phyloP scores from a whole-genome alignment of 2,113 vertebrate genomes.

The Lichenostomus cassidix region DNA sequence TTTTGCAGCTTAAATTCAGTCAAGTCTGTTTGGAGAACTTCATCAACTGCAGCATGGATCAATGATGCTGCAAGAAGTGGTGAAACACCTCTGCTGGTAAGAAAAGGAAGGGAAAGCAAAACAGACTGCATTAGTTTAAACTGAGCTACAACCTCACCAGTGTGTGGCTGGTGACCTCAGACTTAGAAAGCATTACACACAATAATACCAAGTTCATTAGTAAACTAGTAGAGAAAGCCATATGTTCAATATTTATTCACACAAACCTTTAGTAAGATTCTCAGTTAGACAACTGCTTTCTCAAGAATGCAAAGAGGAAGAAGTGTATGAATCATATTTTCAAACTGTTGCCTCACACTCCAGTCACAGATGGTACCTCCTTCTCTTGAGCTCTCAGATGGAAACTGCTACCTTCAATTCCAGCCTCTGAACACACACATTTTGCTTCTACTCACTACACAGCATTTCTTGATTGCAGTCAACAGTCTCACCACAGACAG shows the following conservation, averaged over 20 bases:
- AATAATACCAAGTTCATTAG: neutral
- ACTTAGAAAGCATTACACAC: neutral
- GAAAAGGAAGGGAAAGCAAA: conserved; percentile 19
- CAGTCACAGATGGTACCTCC: neutral
- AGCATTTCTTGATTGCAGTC: neutral
- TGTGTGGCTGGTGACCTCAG: neutral
- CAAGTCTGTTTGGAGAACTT: conserved; percentile 78
- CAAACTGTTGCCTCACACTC: conserved; percentile 32
- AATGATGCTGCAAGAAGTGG: conserved; percentile 71
- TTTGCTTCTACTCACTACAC: neutral
- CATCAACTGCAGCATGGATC: conserved; percentile 74
- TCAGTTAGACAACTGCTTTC: conserved; percentile 17
- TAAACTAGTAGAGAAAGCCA: conserved; percentile 13
- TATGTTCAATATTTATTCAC: conserved; percentile 36
- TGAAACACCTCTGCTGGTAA: conserved; percentile 72
- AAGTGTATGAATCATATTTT: conserved; percentile 20
- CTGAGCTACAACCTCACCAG: neutral
- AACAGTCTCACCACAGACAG: neutral
- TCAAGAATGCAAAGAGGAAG: neutral
- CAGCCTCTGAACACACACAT: neutral
- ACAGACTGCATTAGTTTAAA: neutral
- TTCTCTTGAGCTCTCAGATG: neutral
- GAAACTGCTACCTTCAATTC: neutral
- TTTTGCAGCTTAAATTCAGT: conserved; percentile 71
- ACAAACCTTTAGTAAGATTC: neutral